Conservation (phyloP, 2,113 vertebrate genomes). For the crab-eating macaque (Macaca fascicularis) region T2T-MFA8v1.1 NC_088386.1:19785001-19785500, state of each 20-base stretch:
- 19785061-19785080: background rate
- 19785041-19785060: background rate
- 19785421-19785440: background rate
- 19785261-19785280: background rate
- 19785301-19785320: background rate
- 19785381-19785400: constrained; percentile 31
- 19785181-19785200: background rate
- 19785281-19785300: background rate
- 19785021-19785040: background rate
- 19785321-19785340: background rate
- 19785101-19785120: background rate
- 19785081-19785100: background rate
- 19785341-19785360: background rate
- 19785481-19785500: background rate
- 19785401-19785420: constrained; percentile 32
- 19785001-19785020: background rate
- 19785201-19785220: background rate
- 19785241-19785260: background rate
- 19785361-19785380: background rate
- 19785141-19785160: too few relatives aligned
- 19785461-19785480: background rate
- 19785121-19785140: background rate
- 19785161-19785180: background rate
- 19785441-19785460: background rate
- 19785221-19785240: background rate